These are phyloP conservation scores for Artemisiospiza belli DNA, from an alignment of 2,113 vertebrate genomes.

Conservation along the genomic window DNA sequence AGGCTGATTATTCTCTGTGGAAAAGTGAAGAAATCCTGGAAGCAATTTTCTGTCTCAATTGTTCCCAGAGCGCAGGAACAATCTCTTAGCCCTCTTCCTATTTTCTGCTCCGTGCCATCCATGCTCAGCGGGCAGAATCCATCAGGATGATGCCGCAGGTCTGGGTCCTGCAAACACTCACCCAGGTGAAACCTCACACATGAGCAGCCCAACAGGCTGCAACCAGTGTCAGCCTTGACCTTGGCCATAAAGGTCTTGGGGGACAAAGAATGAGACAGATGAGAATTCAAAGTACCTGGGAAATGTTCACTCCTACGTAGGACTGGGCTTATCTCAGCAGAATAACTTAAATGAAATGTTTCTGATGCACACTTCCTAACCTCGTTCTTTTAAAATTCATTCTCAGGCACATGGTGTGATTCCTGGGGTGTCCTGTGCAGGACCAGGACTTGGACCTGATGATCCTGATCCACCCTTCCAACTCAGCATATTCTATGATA, in stretches of 20 bases:
- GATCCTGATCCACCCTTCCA: not conserved
- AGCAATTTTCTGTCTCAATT: constrained; percentile 62
- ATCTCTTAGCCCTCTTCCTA: constrained; percentile 23
- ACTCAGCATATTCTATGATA: not conserved
- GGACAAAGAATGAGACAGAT: not conserved
- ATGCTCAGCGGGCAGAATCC: not conserved
- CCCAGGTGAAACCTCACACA: not conserved
- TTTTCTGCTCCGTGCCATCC: not conserved
- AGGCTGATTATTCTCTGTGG: constrained; percentile 34
- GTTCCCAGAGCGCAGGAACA: constrained; percentile 32
- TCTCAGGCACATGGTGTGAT: not conserved
- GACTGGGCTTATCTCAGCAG: not conserved
- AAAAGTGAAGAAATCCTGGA: constrained; percentile 66
- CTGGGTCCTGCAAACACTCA: not conserved
- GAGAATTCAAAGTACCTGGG: not conserved
- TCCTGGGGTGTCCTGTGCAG: not conserved
- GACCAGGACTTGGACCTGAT: not conserved
- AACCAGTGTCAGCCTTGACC: not conserved
- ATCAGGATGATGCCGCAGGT: fast-evolving
- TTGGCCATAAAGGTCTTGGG: not conserved
- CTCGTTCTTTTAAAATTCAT: not conserved
- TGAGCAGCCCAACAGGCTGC: not conserved
- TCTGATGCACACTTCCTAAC: not conserved
- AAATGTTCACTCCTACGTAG: not conserved
- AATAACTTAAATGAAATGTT: not conserved